phyloP scores from a whole-genome alignment of 2,888 invertebrate genomes.

The Clunio marinus region DNA sequence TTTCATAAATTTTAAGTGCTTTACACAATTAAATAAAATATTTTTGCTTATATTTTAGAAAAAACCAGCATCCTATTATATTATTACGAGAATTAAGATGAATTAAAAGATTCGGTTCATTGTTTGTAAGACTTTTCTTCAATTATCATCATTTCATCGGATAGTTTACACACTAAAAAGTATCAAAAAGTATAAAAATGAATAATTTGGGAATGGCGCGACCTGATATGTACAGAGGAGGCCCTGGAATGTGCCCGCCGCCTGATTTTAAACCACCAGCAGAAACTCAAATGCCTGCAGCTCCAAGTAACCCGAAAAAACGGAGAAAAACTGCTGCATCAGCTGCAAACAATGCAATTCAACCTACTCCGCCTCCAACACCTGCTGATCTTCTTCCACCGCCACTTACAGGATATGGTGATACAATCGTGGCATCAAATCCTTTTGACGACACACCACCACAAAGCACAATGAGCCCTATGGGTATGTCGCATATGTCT shows the following conservation, averaged over 20 bases:
- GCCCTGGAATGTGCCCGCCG: constrained; percentile 65
- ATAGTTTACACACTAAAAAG: too few relatives aligned
- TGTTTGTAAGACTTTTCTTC: too few relatives aligned
- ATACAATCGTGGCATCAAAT: constrained; percentile 90
- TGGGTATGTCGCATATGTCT: constrained; percentile 54
- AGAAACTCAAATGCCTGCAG: constrained; percentile 65
- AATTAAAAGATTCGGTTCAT: neutral
- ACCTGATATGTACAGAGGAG: constrained; percentile 62
- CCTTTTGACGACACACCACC: constrained; percentile 89
- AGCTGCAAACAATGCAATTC: constrained; percentile 56
- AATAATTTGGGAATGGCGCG: constrained; percentile 72
- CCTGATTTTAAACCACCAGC: constrained; percentile 71
- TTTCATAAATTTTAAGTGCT: neutral
- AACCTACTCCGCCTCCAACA: constrained; percentile 67
- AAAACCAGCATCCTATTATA: neutral
- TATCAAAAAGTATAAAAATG: constrained; percentile 12
- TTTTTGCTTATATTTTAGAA: neutral
- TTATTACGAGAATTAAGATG: neutral
- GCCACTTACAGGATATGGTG: constrained; percentile 80
- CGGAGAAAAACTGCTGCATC: constrained; percentile 75
- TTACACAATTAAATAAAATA: neutral
- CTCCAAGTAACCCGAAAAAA: constrained; percentile 82
- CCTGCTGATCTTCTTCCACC: constrained; percentile 79
- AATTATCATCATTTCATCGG: too few relatives aligned
- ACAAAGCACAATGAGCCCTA: constrained; percentile 61